These are phyloP conservation scores for Diplolepis rosae DNA, from an alignment of 2,888 invertebrate genomes.

Conservation along the genomic window DNA sequence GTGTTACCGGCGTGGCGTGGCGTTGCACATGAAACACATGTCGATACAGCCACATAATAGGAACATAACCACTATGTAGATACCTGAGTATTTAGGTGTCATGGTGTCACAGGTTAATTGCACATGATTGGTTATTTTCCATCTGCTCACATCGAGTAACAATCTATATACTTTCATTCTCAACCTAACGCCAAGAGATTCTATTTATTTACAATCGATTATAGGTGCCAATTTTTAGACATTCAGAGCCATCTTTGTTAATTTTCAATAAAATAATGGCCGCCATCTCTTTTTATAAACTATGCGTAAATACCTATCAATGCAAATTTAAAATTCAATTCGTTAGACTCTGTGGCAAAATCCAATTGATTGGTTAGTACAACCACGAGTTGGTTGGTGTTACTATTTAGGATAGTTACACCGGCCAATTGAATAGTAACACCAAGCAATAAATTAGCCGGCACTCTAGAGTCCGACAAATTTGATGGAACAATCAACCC, in stretches of 20 bases:
- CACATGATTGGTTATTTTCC: slow-evolving; percentile 71
- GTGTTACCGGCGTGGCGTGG: slow-evolving; percentile 41
- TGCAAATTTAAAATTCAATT: not conserved
- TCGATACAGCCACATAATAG: slow-evolving; percentile 72
- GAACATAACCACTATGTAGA: slow-evolving; percentile 68
- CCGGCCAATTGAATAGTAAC: no score
- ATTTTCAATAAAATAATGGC: not conserved
- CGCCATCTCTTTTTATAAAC: not conserved
- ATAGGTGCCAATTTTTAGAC: not conserved
- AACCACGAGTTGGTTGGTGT: no score
- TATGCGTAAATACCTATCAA: not conserved
- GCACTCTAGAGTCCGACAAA: no score
- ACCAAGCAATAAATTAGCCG: no score
- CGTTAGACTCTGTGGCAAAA: not conserved
- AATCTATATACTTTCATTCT: slow-evolving; percentile 59
- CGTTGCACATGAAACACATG: slow-evolving; percentile 67
- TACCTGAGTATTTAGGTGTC: slow-evolving; percentile 68
- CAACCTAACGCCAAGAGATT: slow-evolving; percentile 35
- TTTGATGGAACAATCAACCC: no score
- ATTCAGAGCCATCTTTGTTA: not conserved
- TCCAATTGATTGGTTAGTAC: not conserved
- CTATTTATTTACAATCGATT: not conserved
- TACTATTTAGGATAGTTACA: no score
- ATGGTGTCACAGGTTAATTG: slow-evolving; percentile 72
- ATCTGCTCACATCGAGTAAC: slow-evolving; percentile 53